Evolutionary conservation across 2,888 invertebrate genomes (phyloP).

Genomic region (Spatulosminthurus flaviceps): DNA sequence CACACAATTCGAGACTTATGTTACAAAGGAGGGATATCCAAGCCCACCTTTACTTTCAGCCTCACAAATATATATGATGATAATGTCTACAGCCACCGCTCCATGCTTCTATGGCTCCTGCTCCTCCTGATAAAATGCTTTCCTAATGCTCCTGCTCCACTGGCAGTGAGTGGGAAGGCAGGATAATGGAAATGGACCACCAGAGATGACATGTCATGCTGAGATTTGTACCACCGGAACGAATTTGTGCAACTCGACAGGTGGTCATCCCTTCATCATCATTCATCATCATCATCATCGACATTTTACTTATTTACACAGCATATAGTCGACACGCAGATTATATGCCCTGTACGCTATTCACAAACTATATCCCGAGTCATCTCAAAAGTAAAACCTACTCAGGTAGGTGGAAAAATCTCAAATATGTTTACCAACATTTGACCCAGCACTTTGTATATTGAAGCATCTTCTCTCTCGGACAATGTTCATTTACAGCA

Average conservation of each 20-base stretch:
- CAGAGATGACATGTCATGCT: constrained; percentile 51
- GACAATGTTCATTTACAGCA: too few relatives aligned
- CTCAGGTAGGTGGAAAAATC: not conserved
- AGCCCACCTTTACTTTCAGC: not conserved
- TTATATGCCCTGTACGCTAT: too few relatives aligned
- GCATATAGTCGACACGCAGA: not conserved
- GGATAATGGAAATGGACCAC: constrained; percentile 45
- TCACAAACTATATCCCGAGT: too few relatives aligned
- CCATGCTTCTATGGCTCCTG: not conserved
- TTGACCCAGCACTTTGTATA: too few relatives aligned
- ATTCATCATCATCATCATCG: constrained; percentile 52
- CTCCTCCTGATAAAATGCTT: constrained; percentile 9
- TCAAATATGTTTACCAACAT: not conserved
- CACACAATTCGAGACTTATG: not conserved
- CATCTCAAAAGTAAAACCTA: constrained; percentile 10
- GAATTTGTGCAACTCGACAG: constrained; percentile 54
- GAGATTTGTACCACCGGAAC: constrained; percentile 47
- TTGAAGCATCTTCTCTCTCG: too few relatives aligned
- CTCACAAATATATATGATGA: not conserved
- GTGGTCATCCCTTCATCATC: constrained; percentile 45
- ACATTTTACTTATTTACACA: constrained; percentile 43
- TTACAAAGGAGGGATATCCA: not conserved
- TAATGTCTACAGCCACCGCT: not conserved
- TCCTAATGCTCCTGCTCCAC: constrained; percentile 10
- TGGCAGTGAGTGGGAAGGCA: constrained; percentile 28